Base-by-base conservation (phyloP, 2,888 invertebrate genomes). In the Lasiommata megera region DNA sequence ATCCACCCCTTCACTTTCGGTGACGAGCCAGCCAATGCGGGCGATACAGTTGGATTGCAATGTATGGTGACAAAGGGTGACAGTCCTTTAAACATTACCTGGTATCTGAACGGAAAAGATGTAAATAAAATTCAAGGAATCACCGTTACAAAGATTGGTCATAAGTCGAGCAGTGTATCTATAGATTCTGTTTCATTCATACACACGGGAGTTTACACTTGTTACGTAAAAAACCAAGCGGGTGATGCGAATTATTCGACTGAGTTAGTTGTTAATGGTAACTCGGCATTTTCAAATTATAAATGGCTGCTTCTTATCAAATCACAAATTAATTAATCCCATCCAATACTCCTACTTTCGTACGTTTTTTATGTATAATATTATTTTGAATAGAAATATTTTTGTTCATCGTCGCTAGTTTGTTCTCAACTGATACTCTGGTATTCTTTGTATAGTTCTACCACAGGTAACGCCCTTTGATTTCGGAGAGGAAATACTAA, bases 61-160 rank as follows among this genome's bases (percentile, higher is more conserved):
- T 96, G 96, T 79, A 93, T 94, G 85, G 94, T 96, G 38, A 92
- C 93, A 47, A 95, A 95, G 81, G 96, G 97, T 43, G 97, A 97
- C 77, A 90, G 93, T 51, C 97, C 96, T 6, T 88, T 97, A 34
- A 93, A 93, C 72, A 94, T 97, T 54, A 92, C 92, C 53, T 96
- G 96, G 96, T 92, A 92, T 28, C 93, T 96, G 64, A 95, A 96
- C 82, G 93, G 93, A 67, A 92, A 84, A 76, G 92, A 87, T 68
- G 93, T 92, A 68, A 91, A 72, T 56, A 87, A 79, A 67, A 89
- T 85, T 74, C 82, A 84, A 64, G 93, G 93, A 66, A 88, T 94
- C 57, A 84, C 92, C 0, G 91, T 93, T 37, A 88, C 91, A 44
- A 92, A 92, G 81, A 92, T 93, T 72, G 93, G 93, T 17, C 93